Evolutionary conservation across 1,140 invertebrate species (phyloP).

Genomic region (Cardiocondyla obscurior): DNA sequence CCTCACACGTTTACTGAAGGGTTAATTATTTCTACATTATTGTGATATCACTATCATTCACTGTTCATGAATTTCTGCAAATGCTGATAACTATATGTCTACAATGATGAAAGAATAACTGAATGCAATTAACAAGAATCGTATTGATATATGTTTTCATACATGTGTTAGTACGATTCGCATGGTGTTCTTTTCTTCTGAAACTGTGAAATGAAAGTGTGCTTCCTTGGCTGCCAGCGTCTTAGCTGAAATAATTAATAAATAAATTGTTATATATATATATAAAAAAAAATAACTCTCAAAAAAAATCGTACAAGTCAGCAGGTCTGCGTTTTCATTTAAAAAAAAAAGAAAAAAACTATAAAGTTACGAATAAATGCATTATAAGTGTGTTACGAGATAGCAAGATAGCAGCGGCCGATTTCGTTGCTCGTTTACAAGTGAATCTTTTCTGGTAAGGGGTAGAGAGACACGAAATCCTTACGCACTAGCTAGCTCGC

Average conservation of each 20-base stretch:
- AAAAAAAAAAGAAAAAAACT: constrained; percentile 6
- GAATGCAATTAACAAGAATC: background rate
- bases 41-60: constrained; percentile 29
- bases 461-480: constrained; percentile 73
- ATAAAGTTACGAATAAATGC: constrained; percentile 58
- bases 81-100: background rate
- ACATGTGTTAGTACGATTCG: background rate
- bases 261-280: constrained; percentile 3
- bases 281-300: constrained; percentile 36
- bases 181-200: background rate
- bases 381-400: constrained; percentile 76
- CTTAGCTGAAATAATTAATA: background rate
- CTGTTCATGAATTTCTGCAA: background rate
- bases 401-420: constrained; percentile 84
- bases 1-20: too few species aligned
- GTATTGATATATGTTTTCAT: background rate
- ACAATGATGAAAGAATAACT: background rate
- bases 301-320: constrained; percentile 26
- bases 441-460: constrained; percentile 75
- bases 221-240: background rate
- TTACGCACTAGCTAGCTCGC: constrained; percentile 76
- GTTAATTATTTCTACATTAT: constrained; percentile 11
- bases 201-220: background rate
- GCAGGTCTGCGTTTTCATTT: constrained; percentile 40
- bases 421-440: constrained; percentile 73